Percentiles rank a stretch among this genome's conserved stretches.
Evolutionary conservation across 92 coral and sea anemone genomes (phyloP).

Genomic region (Galaxea fascicularis): DNA sequence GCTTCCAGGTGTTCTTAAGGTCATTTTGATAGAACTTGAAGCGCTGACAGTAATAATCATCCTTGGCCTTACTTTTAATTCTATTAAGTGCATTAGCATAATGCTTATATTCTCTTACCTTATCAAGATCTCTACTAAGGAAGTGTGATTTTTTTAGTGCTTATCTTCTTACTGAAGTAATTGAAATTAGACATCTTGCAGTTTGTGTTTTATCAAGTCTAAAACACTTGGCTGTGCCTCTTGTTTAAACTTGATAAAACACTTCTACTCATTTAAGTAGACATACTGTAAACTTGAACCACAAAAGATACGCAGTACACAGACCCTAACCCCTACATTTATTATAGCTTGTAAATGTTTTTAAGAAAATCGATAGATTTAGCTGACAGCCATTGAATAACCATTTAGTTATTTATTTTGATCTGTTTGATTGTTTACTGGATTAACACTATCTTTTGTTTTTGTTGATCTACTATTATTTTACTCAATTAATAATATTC

Average conservation of each 20-base stretch:
- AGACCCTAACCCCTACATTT: not conserved
- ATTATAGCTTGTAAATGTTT: not conserved
- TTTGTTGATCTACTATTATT: not conserved
- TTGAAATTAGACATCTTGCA: not conserved
- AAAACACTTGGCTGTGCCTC: not conserved
- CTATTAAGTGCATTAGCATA: slow-evolving; percentile 52
- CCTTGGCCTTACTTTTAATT: slow-evolving; percentile 39
- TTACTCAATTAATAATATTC: not conserved
- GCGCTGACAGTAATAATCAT: slow-evolving; percentile 27
- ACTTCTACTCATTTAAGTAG: slow-evolving; percentile 2
- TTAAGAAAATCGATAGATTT: not conserved
- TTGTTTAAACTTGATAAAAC: not conserved
- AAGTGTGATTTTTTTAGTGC: slow-evolving; percentile 1
- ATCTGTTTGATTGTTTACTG: slow-evolving; percentile 1
- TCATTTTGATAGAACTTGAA: slow-evolving; percentile 19
- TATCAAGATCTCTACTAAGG: slow-evolving; percentile 45
- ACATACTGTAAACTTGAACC: not conserved
- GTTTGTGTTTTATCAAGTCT: not conserved
- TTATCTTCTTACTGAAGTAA: not conserved
- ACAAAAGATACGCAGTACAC: not conserved
- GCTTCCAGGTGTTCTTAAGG: slow-evolving; percentile 50
- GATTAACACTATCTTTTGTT: not conserved
- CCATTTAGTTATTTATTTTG: not conserved
- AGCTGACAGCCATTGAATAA: not conserved
- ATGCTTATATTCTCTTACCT: too few relatives aligned